Base-by-base conservation (phyloP, 2,888 invertebrate species). In the Drosophila falleni region DNA sequence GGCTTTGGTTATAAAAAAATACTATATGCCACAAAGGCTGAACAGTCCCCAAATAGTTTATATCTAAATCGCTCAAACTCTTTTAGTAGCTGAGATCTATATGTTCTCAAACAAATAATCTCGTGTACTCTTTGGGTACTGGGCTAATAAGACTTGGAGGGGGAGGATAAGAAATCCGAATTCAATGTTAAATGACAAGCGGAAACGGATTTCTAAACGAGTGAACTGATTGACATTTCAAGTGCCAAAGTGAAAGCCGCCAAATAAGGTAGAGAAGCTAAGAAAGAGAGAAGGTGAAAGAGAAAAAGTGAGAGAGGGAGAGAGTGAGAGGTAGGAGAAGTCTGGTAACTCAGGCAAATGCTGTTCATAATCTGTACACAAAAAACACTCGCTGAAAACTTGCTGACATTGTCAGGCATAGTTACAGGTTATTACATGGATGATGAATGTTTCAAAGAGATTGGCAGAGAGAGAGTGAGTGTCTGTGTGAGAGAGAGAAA, bases 141-240 rank as follows among this genome's bases (percentile, higher is more conserved):
- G n/a, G n/a, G 37, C n/a, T n/a, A 8, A 37, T n/a, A n/a, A 31
- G 37, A 13, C 26, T 31, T 16, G 8, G 44, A 53, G 39, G 29
- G n/a, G 39, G 16, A 23, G 19, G 19, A 44, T 11, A 3, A 26
- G 37, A 35, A 64, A 23, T 33, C 51, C 23, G 53, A 65, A 69
- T 69, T 62, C 73, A 83, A 85, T 73, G 70, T 67, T 71, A 74
- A 83, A 81, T 72, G 84, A 83, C 71, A 72, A 78, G 78, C 80
- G 84, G 87, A 85, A 85, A 81, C 84, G 84, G 87, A 85, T 87
- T 84, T 85, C 84, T 80, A 70, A 74, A 51, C 84, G 78, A 85
- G 42, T 74, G 81, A 75, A 53, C 56, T 76, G 85, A 87, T 85
- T 87, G 84, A 84, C 81, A 81, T 70, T 83, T 72, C 70, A 66